phyloP scores from a whole-genome alignment of 2,797 vertebrate species.

The Pseudopleuronectes americanus region DNA sequence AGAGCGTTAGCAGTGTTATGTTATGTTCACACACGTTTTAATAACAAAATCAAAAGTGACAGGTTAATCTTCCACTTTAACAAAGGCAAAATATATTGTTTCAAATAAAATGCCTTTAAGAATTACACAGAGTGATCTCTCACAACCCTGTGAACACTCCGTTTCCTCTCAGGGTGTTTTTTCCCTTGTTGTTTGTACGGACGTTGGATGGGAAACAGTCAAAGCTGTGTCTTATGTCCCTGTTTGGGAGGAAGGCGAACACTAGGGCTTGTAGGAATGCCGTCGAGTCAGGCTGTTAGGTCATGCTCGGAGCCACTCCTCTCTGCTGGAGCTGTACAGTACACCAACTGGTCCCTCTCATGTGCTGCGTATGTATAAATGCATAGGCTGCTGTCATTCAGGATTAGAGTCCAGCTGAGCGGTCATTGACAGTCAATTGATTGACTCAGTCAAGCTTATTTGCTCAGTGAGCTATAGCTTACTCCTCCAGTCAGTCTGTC shows the following conservation, averaged over 20 bases:
- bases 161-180: constrained; percentile 8
- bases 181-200: constrained; percentile 18
- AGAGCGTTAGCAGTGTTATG: constrained; percentile 18
- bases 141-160: constrained; percentile 7
- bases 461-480: constrained; percentile 14
- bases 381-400: constrained; percentile 35
- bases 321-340: constrained; percentile 36
- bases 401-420: constrained; percentile 18
- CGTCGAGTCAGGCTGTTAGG: constrained; percentile 65
- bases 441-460: constrained; percentile 29
- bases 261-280: constrained; percentile 71
- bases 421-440: constrained; percentile 45
- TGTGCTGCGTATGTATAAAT: constrained; percentile 1
- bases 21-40: constrained; percentile 24
- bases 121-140: constrained; percentile 21
- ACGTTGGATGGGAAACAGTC: constrained; percentile 28
- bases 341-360: constrained; percentile 25
- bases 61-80: neutral
- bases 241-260: constrained; percentile 53
- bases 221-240: constrained; percentile 38
- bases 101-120: constrained; percentile 1
- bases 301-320: constrained; percentile 69
- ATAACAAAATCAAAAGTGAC: neutral
- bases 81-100: neutral
- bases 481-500: neutral